Conservation (phyloP, 2,797 vertebrate genomes). For the Oryzias dopingdopingensis region DNA sequence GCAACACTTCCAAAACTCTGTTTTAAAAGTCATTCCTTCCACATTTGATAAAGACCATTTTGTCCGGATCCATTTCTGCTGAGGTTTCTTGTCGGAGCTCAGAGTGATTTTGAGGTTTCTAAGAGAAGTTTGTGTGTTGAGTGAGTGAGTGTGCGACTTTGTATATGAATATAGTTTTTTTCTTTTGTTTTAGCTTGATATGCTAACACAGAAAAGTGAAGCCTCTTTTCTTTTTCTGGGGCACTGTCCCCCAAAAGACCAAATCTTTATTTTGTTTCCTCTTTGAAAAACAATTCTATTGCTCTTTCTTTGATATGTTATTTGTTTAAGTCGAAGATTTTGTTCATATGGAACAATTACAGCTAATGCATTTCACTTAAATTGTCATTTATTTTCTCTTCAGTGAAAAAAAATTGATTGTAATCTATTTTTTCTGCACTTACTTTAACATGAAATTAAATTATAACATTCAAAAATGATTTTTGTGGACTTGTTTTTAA, state of each 20-base stretch:
- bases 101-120: constrained; percentile 26
- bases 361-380: constrained; percentile 77
- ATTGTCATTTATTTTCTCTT: constrained; percentile 59
- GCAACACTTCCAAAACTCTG: neutral
- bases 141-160: constrained; percentile 32
- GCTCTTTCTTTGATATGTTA: constrained; percentile 72
- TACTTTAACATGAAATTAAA: constrained; percentile 91
- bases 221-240: constrained; percentile 62
- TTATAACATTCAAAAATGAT: constrained; percentile 57
- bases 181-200: constrained; percentile 42
- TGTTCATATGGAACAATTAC: constrained; percentile 77
- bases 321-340: constrained; percentile 80
- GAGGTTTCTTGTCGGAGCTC: constrained; percentile 19
- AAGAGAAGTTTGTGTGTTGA: constrained; percentile 15
- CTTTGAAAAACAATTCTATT: constrained; percentile 74
- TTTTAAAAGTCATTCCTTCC: constrained; percentile 7
- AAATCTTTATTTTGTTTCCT: constrained; percentile 83
- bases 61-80: constrained; percentile 1
- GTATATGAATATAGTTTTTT: constrained; percentile 46
- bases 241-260: constrained; percentile 74
- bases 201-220: constrained; percentile 63
- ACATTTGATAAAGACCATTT: neutral
- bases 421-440: constrained; percentile 91
- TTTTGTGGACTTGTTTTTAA: constrained; percentile 7
- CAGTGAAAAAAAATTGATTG: constrained; percentile 83